A percentile compares a stretch with the other conserved stretches of the same genome.
phyloP scores from a whole-genome alignment of 92 coral and sea anemone genomes.

The Nematostella vectensis region DNA sequence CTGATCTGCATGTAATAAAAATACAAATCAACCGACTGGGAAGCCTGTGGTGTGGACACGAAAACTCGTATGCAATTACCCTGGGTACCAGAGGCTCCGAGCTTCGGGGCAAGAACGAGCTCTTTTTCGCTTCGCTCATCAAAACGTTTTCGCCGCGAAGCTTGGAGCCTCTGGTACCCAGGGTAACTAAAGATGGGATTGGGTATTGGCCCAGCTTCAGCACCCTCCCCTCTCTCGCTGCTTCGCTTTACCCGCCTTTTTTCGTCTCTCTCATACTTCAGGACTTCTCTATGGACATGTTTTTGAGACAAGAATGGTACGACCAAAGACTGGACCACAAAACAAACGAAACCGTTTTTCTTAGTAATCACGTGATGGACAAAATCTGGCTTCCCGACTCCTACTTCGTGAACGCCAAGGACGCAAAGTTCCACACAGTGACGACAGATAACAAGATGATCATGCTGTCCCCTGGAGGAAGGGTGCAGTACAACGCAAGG shows the following conservation, averaged over 20 bases:
- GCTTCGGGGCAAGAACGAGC: too few species aligned
- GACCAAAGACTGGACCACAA: slow-evolving; percentile 63
- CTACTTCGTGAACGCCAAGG: slow-evolving; percentile 65
- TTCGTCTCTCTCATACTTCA: slow-evolving; percentile 10
- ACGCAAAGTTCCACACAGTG: slow-evolving; percentile 57
- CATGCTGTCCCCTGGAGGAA: slow-evolving; percentile 53
- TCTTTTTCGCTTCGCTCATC: too few species aligned
- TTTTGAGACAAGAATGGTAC: slow-evolving; percentile 62
- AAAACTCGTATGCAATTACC: too few species aligned
- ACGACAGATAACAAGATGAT: slow-evolving; percentile 50
- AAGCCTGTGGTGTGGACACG: too few species aligned
- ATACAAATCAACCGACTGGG: too few species aligned
- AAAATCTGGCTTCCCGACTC: slow-evolving; percentile 65
- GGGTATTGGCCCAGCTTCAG: too few species aligned
- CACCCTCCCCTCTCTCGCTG: too few species aligned
- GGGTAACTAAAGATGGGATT: too few species aligned
- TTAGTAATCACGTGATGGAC: slow-evolving; percentile 46
- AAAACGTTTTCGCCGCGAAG: too few species aligned
- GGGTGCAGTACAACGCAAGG: slow-evolving; percentile 56
- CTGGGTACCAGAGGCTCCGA: too few species aligned
- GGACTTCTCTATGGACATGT: slow-evolving; percentile 68
- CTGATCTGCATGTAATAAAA: too few species aligned
- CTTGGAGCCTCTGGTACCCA: too few species aligned
- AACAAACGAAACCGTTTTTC: slow-evolving; percentile 29
- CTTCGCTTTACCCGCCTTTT: not conserved